Evolutionary conservation across 1,140 invertebrate genomes (phyloP), one percentile per base, ranked within the genome.

Genomic region (Drosophila biarmipes): DNA sequence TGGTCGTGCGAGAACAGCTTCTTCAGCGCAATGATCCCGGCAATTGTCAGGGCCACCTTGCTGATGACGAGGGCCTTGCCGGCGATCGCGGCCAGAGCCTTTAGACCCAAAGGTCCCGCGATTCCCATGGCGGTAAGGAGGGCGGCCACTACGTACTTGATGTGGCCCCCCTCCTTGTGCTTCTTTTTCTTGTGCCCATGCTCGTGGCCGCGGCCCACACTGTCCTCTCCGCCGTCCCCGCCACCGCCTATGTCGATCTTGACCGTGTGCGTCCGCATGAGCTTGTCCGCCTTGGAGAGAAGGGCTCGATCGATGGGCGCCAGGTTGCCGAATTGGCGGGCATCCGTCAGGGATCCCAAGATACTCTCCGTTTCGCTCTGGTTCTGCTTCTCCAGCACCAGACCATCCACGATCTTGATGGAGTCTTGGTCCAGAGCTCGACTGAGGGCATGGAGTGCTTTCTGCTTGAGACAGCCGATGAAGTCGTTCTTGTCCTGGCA

Each of bases 51-150:
- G 0, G 95, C 95, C 42, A 95, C 93, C 80, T 95, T 95, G 90
- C 94, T 95, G 64, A 95, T 94, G 51, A 95, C 93, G 24, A 95
- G 90, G 2, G 95, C 94, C 91, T 95, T 95, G 19, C 94, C 94
- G 15, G 95, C 94, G 56, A 95, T 94, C 6, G 95, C 93, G 37
- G 94, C 95, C 62, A 95, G 89, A 6, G 94, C 94, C 92, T 95
- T 95, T 59, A 95, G 90, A 5, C 93, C 92, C 55, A 94, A 51
- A 0, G 93, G 93, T 17, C 92, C 93, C 29, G 94, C 94, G 69
- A 95, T 93, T 66, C 94, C 94, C 86, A 95, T 94, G 64, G 95
- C 94, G 29, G 94, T 94, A 63, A 95, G 92, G 54, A 95, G 92
- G 64, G 94, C 95, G 61, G 95, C 93, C 75, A 95, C 90, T 52